Evolutionary conservation across 2,797 vertebrate species (phyloP), one percentile per base, ranked within the genome.

Genomic region (Anguilla anguilla): DNA sequence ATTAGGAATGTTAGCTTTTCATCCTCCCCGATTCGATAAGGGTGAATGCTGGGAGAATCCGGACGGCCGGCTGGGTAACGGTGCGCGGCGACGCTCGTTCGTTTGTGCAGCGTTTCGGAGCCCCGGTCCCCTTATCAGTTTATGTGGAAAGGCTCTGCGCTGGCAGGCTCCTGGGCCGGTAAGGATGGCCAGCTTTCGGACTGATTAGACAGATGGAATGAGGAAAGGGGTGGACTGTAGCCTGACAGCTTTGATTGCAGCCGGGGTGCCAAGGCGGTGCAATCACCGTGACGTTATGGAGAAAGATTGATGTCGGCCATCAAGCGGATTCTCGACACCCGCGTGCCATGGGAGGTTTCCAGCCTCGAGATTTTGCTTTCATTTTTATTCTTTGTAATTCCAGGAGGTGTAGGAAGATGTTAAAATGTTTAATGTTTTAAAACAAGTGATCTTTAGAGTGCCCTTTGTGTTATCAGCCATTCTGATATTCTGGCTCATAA

Each of bases 191-290:
- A n/a, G 79, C 43, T 51, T 51, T n/a, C 43, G 51, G 79, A 82
- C 79, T 49, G 79, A 82, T 51, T n/a, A n/a, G 79, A 82, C 79
- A 49, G 79, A 82, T 51, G 46, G 46, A 49, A 35, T n/a, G 79
- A 82, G 46, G 79, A n/a, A 82, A n/a, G 77, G 46, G 43, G 79
- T n/a, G 79, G 46, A 46, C 11, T 25, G 19, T 19, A 10, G 79
- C 19, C 19, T 10, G 79, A 82, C 79, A 51, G 79, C 43, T 82
- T n/a, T 82, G 79, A 82, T 82, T 82, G 11, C 79, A n/a, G 79
- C 43, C 43, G 2, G 0, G 46, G 79, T 11, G 79, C 79, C 79
- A 51, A 82, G 79, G 46, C 79, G 2, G 46, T n/a, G 79, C 46
- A 51, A 82, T 82, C 79, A 51, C 79, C 22, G 43, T 82, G 79